Conservation (phyloP, 2,797 vertebrate genomes). For the Mus spretus region DNA sequence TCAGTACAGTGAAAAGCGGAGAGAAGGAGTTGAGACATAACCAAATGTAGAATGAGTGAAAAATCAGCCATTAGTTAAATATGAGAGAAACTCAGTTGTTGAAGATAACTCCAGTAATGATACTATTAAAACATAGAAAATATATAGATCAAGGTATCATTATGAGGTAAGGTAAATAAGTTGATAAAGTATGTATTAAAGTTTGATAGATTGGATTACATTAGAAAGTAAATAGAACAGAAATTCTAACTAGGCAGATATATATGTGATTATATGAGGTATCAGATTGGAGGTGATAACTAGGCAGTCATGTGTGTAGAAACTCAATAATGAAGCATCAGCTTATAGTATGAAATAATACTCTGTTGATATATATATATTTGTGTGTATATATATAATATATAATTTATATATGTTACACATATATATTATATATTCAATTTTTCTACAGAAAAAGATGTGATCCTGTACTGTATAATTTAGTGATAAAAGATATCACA, state of each 20-base stretch:
- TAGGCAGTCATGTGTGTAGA: not conserved
- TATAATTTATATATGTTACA: too few species aligned
- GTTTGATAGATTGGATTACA: not conserved
- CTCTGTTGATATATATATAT: not conserved
- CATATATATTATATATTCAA: not conserved
- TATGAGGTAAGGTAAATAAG: not conserved
- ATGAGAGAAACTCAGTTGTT: not conserved
- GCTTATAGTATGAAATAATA: not conserved
- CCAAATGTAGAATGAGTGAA: not conserved
- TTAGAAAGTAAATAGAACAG: not conserved
- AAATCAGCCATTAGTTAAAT: not conserved
- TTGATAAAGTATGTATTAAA: not conserved
- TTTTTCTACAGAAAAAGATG: not conserved
- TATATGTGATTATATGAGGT: too few species aligned
- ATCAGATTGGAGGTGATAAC: not conserved
- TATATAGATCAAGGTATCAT: not conserved
- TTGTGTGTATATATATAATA: not conserved
- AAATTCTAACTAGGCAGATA: not conserved
- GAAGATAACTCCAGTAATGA: not conserved
- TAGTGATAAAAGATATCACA: not conserved
- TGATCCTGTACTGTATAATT: not conserved
- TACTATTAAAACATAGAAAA: not conserved
- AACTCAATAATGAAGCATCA: not conserved
- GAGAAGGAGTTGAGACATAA: not conserved
- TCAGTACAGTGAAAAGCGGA: not conserved